phyloP scores from a whole-genome alignment of 1,140 invertebrate species.

The Drosophila seguyi region DNA sequence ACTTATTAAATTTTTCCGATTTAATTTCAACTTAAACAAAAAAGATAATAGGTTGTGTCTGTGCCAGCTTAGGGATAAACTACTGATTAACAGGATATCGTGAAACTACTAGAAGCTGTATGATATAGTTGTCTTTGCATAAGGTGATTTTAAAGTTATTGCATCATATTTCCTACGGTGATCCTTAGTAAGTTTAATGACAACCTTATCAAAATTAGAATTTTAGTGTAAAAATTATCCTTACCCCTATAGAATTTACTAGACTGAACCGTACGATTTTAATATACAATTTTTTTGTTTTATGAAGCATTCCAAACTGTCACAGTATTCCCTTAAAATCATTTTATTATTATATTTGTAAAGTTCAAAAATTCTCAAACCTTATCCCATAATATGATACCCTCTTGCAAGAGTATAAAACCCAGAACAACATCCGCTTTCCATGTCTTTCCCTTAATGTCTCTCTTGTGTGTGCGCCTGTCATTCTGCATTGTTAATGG shows the following conservation, averaged over 20 bases:
- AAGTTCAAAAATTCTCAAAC: not conserved
- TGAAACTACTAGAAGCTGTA: not conserved
- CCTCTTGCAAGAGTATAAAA: conserved; percentile 14
- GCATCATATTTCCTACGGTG: too few species aligned
- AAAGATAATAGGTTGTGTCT: too few species aligned
- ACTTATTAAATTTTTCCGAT: not conserved
- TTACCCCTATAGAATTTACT: too few species aligned
- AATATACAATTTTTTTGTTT: not conserved
- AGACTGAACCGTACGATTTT: too few species aligned
- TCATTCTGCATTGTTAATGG: conserved; percentile 64
- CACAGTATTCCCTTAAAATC: not conserved
- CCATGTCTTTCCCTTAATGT: conserved; percentile 18
- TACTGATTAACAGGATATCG: not conserved
- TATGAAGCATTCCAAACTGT: not conserved
- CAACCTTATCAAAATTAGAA: not conserved
- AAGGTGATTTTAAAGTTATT: not conserved
- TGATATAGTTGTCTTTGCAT: not conserved
- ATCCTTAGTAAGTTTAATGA: too few species aligned
- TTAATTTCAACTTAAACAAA: too few species aligned
- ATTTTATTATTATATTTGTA: not conserved
- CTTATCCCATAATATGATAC: too few species aligned
- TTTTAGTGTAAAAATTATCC: too few species aligned
- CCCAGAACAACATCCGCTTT: conserved; percentile 17
- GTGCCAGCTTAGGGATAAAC: too few species aligned
- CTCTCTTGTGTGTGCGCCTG: conserved; percentile 19